Evolutionary conservation across 2,797 vertebrate genomes (phyloP), one percentile per base, ranked within the genome.

Genomic region (Sphaeramia orbicularis): DNA sequence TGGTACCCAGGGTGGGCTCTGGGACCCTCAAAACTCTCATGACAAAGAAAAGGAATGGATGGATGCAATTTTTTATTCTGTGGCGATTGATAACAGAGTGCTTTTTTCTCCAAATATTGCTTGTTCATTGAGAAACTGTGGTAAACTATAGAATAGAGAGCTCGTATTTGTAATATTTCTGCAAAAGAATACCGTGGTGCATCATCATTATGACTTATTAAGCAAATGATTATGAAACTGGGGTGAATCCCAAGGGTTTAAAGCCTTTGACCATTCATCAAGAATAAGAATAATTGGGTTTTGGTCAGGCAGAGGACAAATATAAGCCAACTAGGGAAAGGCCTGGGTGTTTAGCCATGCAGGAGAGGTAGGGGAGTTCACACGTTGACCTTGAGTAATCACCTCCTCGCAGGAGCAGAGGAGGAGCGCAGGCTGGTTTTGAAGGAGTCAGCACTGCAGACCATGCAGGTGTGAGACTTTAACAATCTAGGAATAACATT

Each of bases 351-450:
- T 92, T 89, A 86, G 51, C 81, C 62, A 84, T 86, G 86, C 86
- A 82, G 60, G 41, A 66, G 70, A 47, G 59, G 83, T 42, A 77
- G 47, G 71, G 67, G 50, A 41, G 53, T 37, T 48, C 55, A 49
- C 41, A 54, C 48, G 41, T 43, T 67, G 86, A 83, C 84, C 89
- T 88, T 89, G 90, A 86, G 83, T 85, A 81, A 89, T 92, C 84
- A 80, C 81, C 73, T 74, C 73, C 65, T 62, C 43, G 27, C 65
- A 61, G 63, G 66, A 66, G 57, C 41, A 2, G 19, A 38, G 63
- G 36, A 72, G 50, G 50, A 45, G 64, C 51, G 11, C 45, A 13
- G 37, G 43, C 36, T 24, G 32, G 10, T 83, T 86, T 68, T 85
- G 80, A 80, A 75, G 48, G 41, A 87, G 84, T 88, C 88, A 89